Base-by-base conservation (phyloP, 2,888 invertebrate genomes). In the Spilarctia lutea region DNA sequence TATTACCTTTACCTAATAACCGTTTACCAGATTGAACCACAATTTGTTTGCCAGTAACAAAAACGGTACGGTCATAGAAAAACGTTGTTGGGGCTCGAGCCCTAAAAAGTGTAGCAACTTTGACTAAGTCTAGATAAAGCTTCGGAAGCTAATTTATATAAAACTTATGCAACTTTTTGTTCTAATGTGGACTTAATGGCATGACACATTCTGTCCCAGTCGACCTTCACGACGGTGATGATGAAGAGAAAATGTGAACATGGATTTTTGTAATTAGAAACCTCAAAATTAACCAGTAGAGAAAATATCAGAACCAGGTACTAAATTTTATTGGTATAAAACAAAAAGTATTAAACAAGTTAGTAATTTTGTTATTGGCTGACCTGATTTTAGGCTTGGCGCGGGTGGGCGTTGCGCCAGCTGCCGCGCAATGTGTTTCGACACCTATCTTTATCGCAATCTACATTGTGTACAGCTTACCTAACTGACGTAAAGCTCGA, bases 361-460 rank as follows among this genome's bases (percentile, higher is more conserved):
- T 65, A 16, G 65, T 70, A 24, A 52, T 65, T 27, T 65, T 24
- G 65, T 30, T 65, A 56, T 42, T 27, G 33, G 39, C 52, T 76
- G 77, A 83, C 76, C 77, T 65, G 68, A 20, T 73, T 60, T 68
- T 66, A 66, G 18, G 67, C 60, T 72, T 33, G 73, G 77, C 68
- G 20, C 52, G 74, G 72, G 71, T 75, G 78, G 80, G 78, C 74
- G 76, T 74, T 80, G 76, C 80, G 70, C 74, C 82, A 76, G 68
- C 72, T 16, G 73, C 63, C 63, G 65, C 69, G 66, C 24, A 35
- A 68, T 74, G 72, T 77, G 77, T 68, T 74, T 65, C 65, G 76
- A 35, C 74, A 67, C 72, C 73, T 81, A 79, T 81, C 84, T 84
- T 73, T 70, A 74, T 75, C 74, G 69, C 74, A 73, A 80, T 81